Evolutionary conservation across 2,113 vertebrate genomes (phyloP).

Genomic region (Pygoscelis antarcticus): DNA sequence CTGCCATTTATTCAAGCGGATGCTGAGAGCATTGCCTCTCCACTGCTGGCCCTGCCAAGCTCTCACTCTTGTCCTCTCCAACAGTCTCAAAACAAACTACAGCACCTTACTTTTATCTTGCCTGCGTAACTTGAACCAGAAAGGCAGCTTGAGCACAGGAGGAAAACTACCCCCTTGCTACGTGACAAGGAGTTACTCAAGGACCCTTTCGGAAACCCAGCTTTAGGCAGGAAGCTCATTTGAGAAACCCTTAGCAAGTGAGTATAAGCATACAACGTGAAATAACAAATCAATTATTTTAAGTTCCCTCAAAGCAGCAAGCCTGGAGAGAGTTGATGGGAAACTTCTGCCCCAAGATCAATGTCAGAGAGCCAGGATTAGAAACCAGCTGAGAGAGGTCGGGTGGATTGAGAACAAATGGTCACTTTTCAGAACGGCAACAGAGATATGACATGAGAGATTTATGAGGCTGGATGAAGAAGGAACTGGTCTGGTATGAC

Average conservation of each 20-base stretch:
- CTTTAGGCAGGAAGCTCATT: background rate
- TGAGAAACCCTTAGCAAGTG: background rate
- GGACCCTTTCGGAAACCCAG: background rate
- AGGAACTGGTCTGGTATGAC: background rate
- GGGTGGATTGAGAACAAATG: background rate
- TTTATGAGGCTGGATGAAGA: background rate
- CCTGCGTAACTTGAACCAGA: background rate
- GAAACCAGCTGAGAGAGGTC: background rate
- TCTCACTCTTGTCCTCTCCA: background rate
- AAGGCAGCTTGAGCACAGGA: background rate
- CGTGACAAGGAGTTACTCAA: background rate
- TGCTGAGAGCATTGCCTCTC: background rate
- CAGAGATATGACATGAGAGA: background rate
- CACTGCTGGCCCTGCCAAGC: background rate
- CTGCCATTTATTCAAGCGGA: background rate
- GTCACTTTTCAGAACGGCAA: background rate
- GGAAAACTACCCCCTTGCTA: background rate
- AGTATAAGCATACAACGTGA: background rate
- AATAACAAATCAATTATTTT: background rate
- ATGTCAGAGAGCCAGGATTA: background rate
- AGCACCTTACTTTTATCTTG: background rate
- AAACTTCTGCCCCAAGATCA: background rate
- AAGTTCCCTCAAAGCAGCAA: background rate
- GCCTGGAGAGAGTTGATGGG: background rate
- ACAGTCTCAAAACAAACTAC: background rate